Base-by-base conservation (phyloP, 35 echinoderm and acorn worm species). In the Heliocidaris erythrogramma region DNA sequence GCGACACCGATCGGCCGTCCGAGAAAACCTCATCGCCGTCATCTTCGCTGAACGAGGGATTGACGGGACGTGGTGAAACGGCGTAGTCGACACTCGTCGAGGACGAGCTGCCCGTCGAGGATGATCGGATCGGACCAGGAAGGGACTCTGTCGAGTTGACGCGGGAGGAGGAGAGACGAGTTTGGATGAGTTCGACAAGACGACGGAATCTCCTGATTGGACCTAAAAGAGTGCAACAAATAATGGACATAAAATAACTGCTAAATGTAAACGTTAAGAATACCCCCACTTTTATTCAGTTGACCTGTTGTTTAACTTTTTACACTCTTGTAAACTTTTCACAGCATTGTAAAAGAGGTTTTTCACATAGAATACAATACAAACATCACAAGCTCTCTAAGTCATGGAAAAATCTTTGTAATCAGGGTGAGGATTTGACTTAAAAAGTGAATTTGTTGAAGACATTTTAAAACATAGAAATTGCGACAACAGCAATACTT, bases 11-110 rank as follows among this genome's bases (percentile, higher is more conserved):
- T 27, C 97, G 59, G 48, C 96, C 93, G 48, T 96, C 94, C 32
- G 96, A 91, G 85, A 98, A 98, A 0, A 98, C 97, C 60, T 98
- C 93, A 35, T 98, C 97, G 5, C 92, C 96, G 30, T 98, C 96
- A 24, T 97, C 97, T 88, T 98, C 97, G 65, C 96, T 96, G 84
- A 98, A 96, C 30, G 96, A 94, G 31, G 87, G 95, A 32, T 85
- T 96, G 86, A 78, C 87, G 48, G 94, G 97, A 49, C 94, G 95
- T 85, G 88, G 92, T 30, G 88, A 90, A 47, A 49, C 86, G 60
- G 93, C 85, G 42, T 98, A 96, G 29, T 94, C 95, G 7, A 94
- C 86, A 32, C 95, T 94, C 60, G 94, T 93, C 5, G 96, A 95
- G 32, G 94, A 94, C 13, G 94, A 95, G 86, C 92, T 95, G 12